Percentiles rank a stretch among this genome's conserved stretches.
These are phyloP conservation scores for Siniperca knerii DNA, from an alignment of 2,113 vertebrate species.

Conservation along the genomic window DNA sequence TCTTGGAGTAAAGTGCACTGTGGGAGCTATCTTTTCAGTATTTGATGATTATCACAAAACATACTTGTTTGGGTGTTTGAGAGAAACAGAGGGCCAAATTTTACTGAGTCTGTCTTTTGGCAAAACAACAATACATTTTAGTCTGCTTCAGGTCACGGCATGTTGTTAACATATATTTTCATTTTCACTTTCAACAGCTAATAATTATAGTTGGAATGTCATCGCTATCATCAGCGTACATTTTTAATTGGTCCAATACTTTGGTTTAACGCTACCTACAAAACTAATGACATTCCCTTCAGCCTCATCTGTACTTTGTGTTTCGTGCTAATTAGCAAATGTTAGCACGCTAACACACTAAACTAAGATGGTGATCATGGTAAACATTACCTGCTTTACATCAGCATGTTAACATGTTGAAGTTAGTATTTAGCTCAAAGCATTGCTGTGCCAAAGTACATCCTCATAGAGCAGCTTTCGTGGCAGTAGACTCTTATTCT, in stretches of 20 bases:
- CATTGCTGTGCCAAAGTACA: too few species aligned
- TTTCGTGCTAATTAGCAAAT: too few species aligned
- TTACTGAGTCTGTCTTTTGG: neutral
- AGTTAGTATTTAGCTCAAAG: too few species aligned
- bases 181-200: neutral
- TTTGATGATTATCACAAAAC: slow-evolving; percentile 11
- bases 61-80: neutral
- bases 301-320: too few species aligned
- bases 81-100: neutral
- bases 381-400: neutral
- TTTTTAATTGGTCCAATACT: too few species aligned
- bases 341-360: neutral
- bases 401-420: neutral
- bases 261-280: too few species aligned
- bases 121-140: neutral
- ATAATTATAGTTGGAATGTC: neutral
- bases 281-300: too few species aligned
- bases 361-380: neutral
- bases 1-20: slow-evolving; percentile 9
- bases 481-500: neutral
- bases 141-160: neutral
- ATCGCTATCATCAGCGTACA: too few species aligned
- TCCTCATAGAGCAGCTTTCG: too few species aligned
- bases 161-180: neutral
- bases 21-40: neutral